Evolutionary conservation across 2,113 vertebrate genomes (phyloP).

Genomic region (Cygnus atratus): DNA sequence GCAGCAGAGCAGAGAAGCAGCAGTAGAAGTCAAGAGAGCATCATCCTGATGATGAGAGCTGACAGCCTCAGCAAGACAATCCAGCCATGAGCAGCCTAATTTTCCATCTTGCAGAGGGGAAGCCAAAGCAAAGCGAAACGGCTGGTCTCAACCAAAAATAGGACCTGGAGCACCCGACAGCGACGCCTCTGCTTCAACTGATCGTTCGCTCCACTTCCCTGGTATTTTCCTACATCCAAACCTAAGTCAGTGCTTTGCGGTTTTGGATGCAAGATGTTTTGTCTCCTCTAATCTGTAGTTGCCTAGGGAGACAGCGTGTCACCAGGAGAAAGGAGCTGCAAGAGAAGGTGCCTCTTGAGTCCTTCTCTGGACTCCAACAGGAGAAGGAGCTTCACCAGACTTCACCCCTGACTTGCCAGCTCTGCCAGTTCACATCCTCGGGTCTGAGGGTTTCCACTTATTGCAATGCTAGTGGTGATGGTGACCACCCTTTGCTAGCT

Average conservation of each 20-base stretch:
- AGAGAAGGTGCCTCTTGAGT: not conserved
- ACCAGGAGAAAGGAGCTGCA: not conserved
- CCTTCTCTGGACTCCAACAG: not conserved
- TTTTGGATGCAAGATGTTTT: not conserved
- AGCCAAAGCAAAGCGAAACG: not conserved
- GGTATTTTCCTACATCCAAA: constrained; percentile 2
- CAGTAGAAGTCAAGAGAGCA: not conserved
- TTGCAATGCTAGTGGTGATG: not conserved
- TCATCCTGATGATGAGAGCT: not conserved
- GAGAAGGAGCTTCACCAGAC: not conserved
- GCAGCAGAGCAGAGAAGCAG: not conserved
- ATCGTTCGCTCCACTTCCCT: not conserved
- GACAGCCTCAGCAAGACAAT: not conserved
- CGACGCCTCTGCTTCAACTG: constrained; percentile 27
- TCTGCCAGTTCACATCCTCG: not conserved
- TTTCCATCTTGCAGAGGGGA: not conserved
- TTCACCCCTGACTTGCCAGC: not conserved
- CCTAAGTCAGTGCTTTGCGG: not conserved
- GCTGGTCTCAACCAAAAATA: constrained; percentile 29
- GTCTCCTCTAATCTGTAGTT: constrained; percentile 2
- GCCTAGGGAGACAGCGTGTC: constrained; percentile 22
- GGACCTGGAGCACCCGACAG: constrained; percentile 24
- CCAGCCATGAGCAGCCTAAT: not conserved
- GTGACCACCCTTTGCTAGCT: not conserved
- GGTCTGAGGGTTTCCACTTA: not conserved